Percentiles rank a stretch among this genome's conserved stretches.
Conservation (phyloP, 2,797 vertebrate genomes). For the Urocyon cinereoargenteus region DNA sequence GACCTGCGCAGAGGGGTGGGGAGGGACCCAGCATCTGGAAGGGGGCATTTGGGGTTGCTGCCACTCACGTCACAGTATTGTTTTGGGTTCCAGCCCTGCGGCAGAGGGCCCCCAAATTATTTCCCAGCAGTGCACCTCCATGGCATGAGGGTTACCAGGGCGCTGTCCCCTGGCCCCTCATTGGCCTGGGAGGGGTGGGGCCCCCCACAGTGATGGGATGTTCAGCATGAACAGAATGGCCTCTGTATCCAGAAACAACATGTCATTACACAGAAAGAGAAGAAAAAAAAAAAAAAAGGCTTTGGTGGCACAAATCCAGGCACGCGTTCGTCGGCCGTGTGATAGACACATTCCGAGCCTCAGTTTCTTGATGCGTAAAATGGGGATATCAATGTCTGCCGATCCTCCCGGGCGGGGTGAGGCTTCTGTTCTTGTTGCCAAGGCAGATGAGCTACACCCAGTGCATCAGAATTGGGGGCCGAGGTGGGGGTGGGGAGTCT, state of each 20-base stretch:
- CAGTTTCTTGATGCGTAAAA: not conserved
- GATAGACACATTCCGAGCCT: not conserved
- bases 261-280: not conserved
- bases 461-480: not conserved
- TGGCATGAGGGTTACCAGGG: not conserved
- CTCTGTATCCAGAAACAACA: not conserved
- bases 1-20: not conserved
- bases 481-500: not conserved
- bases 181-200: not conserved
- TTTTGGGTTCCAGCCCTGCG: not conserved
- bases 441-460: rapidly evolving
- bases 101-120: not conserved
- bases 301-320: not conserved
- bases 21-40: not conserved
- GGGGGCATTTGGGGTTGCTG: not conserved
- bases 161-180: not conserved
- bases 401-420: not conserved
- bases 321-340: not conserved
- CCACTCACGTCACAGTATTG: not conserved
- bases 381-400: too few relatives aligned
- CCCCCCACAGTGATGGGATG: too few relatives aligned
- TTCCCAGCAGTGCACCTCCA: not conserved
- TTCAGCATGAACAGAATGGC: not conserved
- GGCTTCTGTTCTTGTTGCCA: not conserved
- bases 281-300: not conserved